Evolutionary conservation across 2,113 vertebrate genomes (phyloP).

Genomic region (Baryphthengus martii): DNA sequence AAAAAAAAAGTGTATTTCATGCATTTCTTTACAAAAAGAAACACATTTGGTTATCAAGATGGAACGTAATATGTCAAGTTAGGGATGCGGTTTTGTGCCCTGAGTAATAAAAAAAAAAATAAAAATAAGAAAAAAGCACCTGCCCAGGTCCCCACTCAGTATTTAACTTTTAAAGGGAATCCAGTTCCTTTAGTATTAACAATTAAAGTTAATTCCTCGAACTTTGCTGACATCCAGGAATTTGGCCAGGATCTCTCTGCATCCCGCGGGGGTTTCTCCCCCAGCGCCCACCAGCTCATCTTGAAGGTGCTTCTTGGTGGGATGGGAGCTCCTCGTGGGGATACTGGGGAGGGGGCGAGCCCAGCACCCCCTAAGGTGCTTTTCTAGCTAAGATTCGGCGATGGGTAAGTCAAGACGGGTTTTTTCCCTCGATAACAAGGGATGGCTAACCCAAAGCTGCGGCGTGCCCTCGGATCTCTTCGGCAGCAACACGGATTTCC

Average conservation of each 20-base stretch:
- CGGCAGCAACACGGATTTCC: slow-evolving; percentile 69
- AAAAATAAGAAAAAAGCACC: not conserved
- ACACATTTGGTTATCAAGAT: rapidly evolving
- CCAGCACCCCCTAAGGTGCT: not conserved
- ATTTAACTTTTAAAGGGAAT: not conserved
- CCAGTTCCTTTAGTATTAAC: not conserved
- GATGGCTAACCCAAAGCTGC: slow-evolving; percentile 60
- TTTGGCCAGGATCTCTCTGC: not conserved
- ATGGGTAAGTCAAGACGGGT: slow-evolving; percentile 44
- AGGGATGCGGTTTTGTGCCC: not conserved
- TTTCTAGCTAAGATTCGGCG: not conserved
- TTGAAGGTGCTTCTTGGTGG: not conserved
- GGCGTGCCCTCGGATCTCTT: slow-evolving; percentile 37
- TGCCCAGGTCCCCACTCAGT: not conserved
- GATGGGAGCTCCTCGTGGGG: rapidly evolving
- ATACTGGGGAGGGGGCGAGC: rapidly evolving
- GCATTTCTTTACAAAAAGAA: not conserved
- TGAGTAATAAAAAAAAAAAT: not conserved
- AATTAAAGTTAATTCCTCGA: not conserved
- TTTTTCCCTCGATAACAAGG: slow-evolving; percentile 36
- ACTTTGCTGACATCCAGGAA: not conserved
- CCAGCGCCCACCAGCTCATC: not conserved
- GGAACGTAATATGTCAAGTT: rapidly evolving
- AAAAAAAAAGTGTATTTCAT: not conserved
- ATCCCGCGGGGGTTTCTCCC: not conserved